Evolutionary conservation across 2,113 vertebrate species (phyloP).

Genomic region (Oryzias woworae): DNA sequence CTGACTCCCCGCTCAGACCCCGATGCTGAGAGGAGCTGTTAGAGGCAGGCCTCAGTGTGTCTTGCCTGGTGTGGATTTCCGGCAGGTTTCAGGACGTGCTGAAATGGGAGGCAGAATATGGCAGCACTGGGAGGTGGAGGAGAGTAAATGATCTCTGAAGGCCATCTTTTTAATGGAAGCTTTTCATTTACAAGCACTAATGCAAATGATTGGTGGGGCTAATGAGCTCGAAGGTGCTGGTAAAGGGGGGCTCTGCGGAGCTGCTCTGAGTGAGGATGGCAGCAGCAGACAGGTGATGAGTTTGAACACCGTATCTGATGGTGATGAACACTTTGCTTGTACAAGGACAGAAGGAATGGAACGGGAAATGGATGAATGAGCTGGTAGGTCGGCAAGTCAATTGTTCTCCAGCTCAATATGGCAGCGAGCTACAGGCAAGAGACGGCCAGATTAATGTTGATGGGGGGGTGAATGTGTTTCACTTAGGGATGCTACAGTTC

Average conservation of each 20-base stretch:
- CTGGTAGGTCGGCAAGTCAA: conserved; percentile 52
- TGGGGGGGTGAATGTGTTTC: conserved; percentile 34
- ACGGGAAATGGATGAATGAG: conserved; percentile 44
- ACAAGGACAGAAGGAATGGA: conserved; percentile 43
- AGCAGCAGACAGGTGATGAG: conserved; percentile 52
- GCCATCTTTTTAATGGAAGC: conserved; percentile 70
- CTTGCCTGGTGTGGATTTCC: conserved; percentile 61
- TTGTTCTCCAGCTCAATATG: conserved; percentile 46
- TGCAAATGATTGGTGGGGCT: conserved; percentile 66
- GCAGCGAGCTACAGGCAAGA: conserved; percentile 44
- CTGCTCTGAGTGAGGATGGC: conserved; percentile 47
- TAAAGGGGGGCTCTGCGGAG: conserved; percentile 45
- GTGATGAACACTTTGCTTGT: conserved; percentile 54
- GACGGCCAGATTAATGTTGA: conserved; percentile 32
- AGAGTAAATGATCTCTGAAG: conserved; percentile 73
- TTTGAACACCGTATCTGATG: conserved; percentile 42
- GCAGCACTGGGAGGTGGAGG: conserved; percentile 48
- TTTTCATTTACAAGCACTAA: conserved; percentile 70
- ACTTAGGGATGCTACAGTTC: conserved; percentile 4
- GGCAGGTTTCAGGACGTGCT: conserved; percentile 45
- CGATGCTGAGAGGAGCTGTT: conserved; percentile 60
- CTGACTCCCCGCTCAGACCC: conserved; percentile 53
- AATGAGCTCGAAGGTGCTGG: conserved; percentile 63
- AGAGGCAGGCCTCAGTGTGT: conserved; percentile 41
- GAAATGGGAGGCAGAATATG: conserved; percentile 16